Base-by-base conservation (phyloP, 2,113 vertebrate genomes). In the Loxodonta africana region DNA sequence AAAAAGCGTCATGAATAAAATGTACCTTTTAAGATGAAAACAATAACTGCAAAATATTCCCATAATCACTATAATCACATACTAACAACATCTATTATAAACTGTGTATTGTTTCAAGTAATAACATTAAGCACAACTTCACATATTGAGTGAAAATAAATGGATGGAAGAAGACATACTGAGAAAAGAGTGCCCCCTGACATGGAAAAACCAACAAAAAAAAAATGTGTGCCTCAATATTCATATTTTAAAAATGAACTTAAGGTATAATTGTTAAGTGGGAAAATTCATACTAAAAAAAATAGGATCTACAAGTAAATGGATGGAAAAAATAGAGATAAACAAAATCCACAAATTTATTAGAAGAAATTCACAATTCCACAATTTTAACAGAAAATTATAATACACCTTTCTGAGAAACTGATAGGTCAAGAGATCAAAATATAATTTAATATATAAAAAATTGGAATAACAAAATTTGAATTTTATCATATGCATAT, bases 91-190 rank as follows among this genome's bases (percentile, higher is more conserved):
- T 90, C 26, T 85, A 10, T 53, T 53, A 81, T 20, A 76, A 91
- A 76, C 30, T 69, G 25, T 30, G n/a, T 37, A 67, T 8, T 86
- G 0, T 73, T 73, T 18, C 78, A 71, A 62, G 41, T 57, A 85
- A 93, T 46, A 46, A 78, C 53, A 80, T 28, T 46, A 73, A 44
- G 28, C 6, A 65, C 8, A 87, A 18, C 6, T 76, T 87, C 11
- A 86, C 15, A 94, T 37, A 82, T 11, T 60, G 74, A 41, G 17
- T 94, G 20, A 18, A 86, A 94, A 92, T 62, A 37, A 82, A 82
- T 41, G 41, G 57, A 60, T 67, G 3, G 4, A 48, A 30, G 8
- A 28, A 80, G 1, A 65, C 28, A 63, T 0, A 90, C 2, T 9
- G 44, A 30, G 73, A 90, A 91, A 86, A 74, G 20, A 65, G 57